phyloP scores from a whole-genome alignment of 30 jellyfish, hydroid and myxozoan genomes.

The Nemopilema nomurai region DNA sequence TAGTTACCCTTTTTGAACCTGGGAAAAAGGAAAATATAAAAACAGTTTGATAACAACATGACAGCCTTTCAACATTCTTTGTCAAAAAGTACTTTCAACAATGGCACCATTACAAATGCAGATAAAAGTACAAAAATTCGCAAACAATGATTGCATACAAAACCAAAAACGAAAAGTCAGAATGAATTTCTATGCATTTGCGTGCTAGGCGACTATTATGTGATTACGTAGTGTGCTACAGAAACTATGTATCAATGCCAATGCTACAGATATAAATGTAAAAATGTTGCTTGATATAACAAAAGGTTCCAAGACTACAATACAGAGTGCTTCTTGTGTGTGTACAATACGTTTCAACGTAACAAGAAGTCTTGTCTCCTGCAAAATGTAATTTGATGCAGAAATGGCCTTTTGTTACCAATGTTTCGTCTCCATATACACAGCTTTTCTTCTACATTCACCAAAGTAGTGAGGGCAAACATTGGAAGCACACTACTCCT shows the following conservation, averaged over 20 bases:
- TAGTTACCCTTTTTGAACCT: too few relatives aligned
- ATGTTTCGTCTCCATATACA: neutral
- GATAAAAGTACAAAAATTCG: neutral
- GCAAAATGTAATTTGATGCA: neutral
- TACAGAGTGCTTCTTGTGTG: neutral
- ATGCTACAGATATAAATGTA: neutral
- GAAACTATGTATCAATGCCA: neutral
- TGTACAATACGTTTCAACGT: neutral
- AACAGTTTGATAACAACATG: too few relatives aligned
- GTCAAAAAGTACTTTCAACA: neutral
- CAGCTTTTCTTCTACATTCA: neutral
- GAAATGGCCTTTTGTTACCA: neutral
- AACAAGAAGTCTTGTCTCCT: too few relatives aligned
- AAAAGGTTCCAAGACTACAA: too few relatives aligned
- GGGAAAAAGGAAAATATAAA: too few relatives aligned
- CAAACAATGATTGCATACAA: neutral
- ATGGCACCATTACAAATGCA: neutral
- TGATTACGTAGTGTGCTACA: neutral
- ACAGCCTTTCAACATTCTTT: neutral
- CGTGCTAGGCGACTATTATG: neutral
- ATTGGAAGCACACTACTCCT: constrained; percentile 15
- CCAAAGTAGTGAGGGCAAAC: neutral
- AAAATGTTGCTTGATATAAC: neutral
- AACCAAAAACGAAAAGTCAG: neutral
- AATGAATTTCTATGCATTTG: neutral